These are phyloP conservation scores for Epirrhoe tristata DNA, from an alignment of 2,888 invertebrate species.

Conservation along the genomic window DNA sequence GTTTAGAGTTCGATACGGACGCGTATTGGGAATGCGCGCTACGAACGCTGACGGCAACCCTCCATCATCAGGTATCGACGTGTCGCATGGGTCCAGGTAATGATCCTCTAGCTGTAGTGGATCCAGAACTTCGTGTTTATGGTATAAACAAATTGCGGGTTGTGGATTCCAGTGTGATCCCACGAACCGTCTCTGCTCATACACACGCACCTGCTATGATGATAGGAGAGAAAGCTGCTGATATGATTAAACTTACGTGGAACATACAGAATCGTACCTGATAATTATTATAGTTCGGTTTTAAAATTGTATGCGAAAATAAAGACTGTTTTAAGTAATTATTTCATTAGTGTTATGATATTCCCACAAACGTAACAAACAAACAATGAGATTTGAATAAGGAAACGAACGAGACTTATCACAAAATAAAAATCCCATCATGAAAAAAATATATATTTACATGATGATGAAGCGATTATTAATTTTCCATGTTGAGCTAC, in stretches of 20 bases:
- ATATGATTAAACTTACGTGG: constrained; percentile 86
- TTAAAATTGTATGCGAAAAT: neutral
- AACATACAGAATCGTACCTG: constrained; percentile 25
- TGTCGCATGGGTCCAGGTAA: constrained; percentile 89
- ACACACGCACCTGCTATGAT: constrained; percentile 89
- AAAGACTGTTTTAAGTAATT: constrained; percentile 25
- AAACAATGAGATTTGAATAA: neutral
- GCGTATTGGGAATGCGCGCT: constrained; percentile 90
- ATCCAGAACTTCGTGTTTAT: constrained; percentile 86
- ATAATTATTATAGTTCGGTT: constrained; percentile 9
- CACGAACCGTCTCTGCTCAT: constrained; percentile 87
- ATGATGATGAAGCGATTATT: neutral
- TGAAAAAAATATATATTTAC: neutral
- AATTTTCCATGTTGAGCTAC: neutral
- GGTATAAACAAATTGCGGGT: constrained; percentile 87
- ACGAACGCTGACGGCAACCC: constrained; percentile 85
- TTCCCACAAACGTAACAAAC: neutral
- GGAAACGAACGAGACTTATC: neutral
- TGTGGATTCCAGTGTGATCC: constrained; percentile 89
- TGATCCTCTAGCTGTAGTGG: constrained; percentile 88
- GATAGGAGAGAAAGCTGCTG: constrained; percentile 90
- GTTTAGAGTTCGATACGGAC: constrained; percentile 82
- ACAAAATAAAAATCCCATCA: neutral
- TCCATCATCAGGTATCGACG: constrained; percentile 88
- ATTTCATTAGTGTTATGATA: neutral